Percentiles rank a stretch among this genome's conserved stretches.
These are phyloP conservation scores for Macrophya alboannulata DNA, from an alignment of 2,888 invertebrate species.

Conservation along the genomic window DNA sequence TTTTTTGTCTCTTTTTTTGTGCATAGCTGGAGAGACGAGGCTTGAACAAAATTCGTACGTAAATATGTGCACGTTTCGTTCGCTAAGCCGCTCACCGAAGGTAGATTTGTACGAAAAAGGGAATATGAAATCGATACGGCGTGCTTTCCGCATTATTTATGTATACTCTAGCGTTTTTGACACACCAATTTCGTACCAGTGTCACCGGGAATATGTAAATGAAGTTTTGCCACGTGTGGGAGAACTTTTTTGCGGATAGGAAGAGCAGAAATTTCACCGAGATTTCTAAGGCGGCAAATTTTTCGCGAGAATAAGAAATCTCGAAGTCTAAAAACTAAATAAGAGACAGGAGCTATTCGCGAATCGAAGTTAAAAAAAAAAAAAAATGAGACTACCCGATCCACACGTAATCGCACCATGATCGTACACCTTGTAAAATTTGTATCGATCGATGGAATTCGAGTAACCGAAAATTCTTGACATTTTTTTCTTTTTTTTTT, in stretches of 20 bases:
- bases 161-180: constrained; percentile 34
- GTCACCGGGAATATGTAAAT: constrained; percentile 34
- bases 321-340: not conserved
- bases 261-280: not conserved
- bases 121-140: constrained; percentile 24
- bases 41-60: not conserved
- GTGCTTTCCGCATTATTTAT: constrained; percentile 33
- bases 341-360: not conserved
- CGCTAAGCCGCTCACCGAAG: constrained; percentile 1
- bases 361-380: not conserved
- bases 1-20: not conserved
- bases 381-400: not conserved
- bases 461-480: not conserved
- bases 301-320: not conserved
- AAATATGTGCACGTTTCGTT: constrained; percentile 26
- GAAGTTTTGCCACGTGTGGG: not conserved
- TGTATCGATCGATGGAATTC: not conserved
- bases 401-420: not conserved
- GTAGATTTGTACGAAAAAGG: constrained; percentile 33
- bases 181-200: constrained; percentile 29
- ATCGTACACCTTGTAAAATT: not conserved
- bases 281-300: not conserved
- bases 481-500: not conserved
- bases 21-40: not conserved
- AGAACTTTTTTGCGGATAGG: not conserved